Base-by-base conservation (phyloP, 2,797 vertebrate species). In the Poeciliopsis gracilis region DNA sequence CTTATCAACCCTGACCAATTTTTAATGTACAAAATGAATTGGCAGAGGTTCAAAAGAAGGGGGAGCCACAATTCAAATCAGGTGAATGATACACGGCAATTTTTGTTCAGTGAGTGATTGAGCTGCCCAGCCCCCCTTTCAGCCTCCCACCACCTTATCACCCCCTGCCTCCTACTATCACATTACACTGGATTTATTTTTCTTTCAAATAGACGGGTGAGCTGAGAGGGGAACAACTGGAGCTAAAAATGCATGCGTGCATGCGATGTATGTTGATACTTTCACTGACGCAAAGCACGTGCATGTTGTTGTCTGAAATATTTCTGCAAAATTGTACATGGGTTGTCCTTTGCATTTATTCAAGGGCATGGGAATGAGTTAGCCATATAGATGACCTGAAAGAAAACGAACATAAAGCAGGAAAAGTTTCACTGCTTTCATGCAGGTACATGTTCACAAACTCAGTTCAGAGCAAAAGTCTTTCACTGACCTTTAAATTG, bases 1-100 rank as follows among this genome's bases (percentile, higher is more conserved):
- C 97, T 98, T 97, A 99, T 98, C 98, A 99, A 98, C 97, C 98
- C 96, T 98, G 98, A 99, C 98, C 98, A 97, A 97, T 98, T 98
- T 98, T 98, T 99, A 99, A 99, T 99, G 97, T 99, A 98, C 97
- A 98, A 98, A 98, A 98, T 98, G 97, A 98, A 98, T 98, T 99
- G 98, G 98, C 97, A 96, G 95, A 95, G 96, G 96, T 98, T 98
- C 97, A 98, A 97, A 97, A 97, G 97, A 96, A 96, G 80, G 82
- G 82, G 82, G 95, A 96, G 96, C 95, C 95, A 97, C 98, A 97
- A 98, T 99, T 97, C 97, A 97, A 98, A 98, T 98, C 97, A 98
- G 97, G 97, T 98, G 97, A 98, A 97, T 97, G 97, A 98, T 97
- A 98, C 97, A 97, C 95, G 94, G 86, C 96, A 93, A 49, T 94